These are phyloP conservation scores for Pandion haliaetus DNA, from an alignment of 2,113 vertebrate species.

Conservation along the genomic window DNA sequence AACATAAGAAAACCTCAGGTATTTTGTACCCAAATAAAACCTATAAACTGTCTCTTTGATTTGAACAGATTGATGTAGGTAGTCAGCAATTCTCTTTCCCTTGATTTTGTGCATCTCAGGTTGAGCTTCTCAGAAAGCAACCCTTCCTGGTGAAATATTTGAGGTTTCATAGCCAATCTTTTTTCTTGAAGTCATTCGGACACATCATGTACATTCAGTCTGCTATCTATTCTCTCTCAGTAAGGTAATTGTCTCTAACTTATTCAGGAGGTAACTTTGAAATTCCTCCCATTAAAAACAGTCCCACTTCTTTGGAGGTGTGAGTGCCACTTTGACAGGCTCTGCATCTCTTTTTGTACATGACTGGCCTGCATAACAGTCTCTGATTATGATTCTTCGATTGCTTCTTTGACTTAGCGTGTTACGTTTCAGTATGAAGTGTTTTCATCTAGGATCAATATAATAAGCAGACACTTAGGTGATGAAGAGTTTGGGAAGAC, in stretches of 20 bases:
- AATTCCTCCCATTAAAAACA: not conserved
- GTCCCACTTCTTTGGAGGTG: not conserved
- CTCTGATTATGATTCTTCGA: not conserved
- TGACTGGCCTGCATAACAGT: not conserved
- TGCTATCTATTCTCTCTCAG: not conserved
- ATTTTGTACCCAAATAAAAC: not conserved
- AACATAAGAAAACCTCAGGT: not conserved
- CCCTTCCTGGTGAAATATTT: not conserved
- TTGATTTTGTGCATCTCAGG: not conserved
- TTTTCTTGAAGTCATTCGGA: not conserved
- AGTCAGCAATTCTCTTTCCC: not conserved
- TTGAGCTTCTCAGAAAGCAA: not conserved
- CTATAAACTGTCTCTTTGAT: not conserved
- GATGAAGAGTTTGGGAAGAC: not conserved
- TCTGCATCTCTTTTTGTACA: not conserved
- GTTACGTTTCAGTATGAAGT: not conserved
- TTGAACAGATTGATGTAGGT: not conserved
- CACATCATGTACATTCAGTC: not conserved
- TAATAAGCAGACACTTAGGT: not conserved
- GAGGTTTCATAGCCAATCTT: not conserved
- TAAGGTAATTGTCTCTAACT: not conserved
- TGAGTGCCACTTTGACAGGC: not conserved
- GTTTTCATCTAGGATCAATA: not conserved
- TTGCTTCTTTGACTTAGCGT: not conserved
- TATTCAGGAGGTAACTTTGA: not conserved